Conservation (phyloP, 92 coral and sea anemone species). For the Epizoanthus stellaris region DNA sequence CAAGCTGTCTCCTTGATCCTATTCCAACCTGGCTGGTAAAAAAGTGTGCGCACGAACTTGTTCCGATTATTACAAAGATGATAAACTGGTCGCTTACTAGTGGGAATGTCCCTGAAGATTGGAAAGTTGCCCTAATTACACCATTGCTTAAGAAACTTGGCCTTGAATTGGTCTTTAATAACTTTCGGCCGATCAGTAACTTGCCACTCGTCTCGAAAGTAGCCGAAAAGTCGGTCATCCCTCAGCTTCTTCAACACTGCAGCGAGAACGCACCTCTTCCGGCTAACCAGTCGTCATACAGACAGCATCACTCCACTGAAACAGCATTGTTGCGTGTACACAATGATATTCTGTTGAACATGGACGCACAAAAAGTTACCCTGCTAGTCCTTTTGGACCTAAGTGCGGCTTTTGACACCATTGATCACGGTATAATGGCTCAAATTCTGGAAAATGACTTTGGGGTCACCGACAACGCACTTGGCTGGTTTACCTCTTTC, state of each 20-base stretch:
- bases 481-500: constrained; percentile 27
- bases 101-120: constrained; percentile 38
- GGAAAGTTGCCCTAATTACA: constrained; percentile 16
- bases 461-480: constrained; percentile 47
- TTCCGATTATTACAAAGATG: constrained; percentile 30
- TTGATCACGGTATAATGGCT: not conserved
- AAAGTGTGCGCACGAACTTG: constrained; percentile 15
- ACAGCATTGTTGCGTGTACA: constrained; percentile 41
- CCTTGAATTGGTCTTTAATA: constrained; percentile 34
- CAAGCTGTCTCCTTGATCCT: constrained; percentile 56
- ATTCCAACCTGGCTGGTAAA: constrained; percentile 49
- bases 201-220: constrained; percentile 39
- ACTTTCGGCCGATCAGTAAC: too few species aligned
- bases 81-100: constrained; percentile 33
- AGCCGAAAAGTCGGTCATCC: constrained; percentile 40
- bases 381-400: constrained; percentile 17
- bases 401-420: too few species aligned
- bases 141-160: constrained; percentile 4
- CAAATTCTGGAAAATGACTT: constrained; percentile 30
- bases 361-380: constrained; percentile 45
- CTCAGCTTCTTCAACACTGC: constrained; percentile 37
- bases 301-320: constrained; percentile 47
- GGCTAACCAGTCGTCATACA: constrained; percentile 49
- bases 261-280: constrained; percentile 13
- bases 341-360: constrained; percentile 34